phyloP scores from a whole-genome alignment of 1,140 invertebrate genomes.

The Drosophila yakuba region DNA sequence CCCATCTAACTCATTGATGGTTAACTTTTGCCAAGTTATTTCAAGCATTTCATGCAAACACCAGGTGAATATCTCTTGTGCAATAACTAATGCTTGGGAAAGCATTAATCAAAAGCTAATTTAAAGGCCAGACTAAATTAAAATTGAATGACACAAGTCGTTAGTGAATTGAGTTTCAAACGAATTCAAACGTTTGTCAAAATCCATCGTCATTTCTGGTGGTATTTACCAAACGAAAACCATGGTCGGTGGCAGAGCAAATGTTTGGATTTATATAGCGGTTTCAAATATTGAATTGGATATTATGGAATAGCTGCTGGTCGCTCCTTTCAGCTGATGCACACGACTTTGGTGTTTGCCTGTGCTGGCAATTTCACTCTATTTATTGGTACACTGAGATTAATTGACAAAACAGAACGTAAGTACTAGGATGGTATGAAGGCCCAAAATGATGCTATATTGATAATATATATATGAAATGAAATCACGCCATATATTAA shows the following conservation, averaged over 20 bases:
- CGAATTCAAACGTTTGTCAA: conserved; percentile 44
- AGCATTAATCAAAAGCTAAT: background rate
- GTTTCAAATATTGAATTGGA: conserved; percentile 84
- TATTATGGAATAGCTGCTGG: conserved; percentile 74
- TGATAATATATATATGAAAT: background rate
- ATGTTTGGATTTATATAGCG: conserved; percentile 82
- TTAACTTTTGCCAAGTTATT: background rate
- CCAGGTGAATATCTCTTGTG: too few species aligned
- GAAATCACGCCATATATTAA: too few species aligned
- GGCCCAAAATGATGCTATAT: background rate
- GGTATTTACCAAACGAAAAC: conserved; percentile 66
- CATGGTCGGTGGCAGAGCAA: conserved; percentile 50
- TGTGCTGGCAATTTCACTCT: conserved; percentile 38
- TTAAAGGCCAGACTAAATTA: background rate
- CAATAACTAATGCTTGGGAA: too few species aligned
- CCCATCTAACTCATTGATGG: conserved; percentile 10
- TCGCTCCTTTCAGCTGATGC: conserved; percentile 20
- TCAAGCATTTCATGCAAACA: too few species aligned
- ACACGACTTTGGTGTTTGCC: conserved; percentile 32
- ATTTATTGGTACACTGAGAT: conserved; percentile 20
- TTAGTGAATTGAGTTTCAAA: conserved; percentile 16
- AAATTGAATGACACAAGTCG: conserved; percentile 8
- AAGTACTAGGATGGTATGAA: background rate
- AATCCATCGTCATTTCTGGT: conserved; percentile 31
- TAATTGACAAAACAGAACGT: conserved; percentile 48